These are phyloP conservation scores for Stegodyphus dumicola DNA, from an alignment of 1,140 invertebrate genomes.

Conservation along the genomic window DNA sequence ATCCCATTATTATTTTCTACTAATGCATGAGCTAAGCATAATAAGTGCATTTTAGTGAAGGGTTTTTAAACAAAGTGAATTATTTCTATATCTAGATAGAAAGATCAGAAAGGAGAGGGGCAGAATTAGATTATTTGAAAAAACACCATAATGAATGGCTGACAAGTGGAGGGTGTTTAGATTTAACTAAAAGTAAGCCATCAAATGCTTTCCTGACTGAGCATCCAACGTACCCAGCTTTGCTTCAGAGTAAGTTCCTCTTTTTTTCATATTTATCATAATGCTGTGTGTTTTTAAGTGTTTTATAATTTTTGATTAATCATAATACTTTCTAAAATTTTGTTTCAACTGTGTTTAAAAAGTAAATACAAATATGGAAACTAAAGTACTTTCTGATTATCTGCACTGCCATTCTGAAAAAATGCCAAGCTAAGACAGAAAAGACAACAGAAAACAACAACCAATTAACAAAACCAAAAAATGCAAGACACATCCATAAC, in stretches of 20 bases:
- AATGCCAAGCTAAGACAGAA: too few species aligned
- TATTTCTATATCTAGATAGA: conserved; percentile 70
- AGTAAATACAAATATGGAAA: too few species aligned
- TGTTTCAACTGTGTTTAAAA: too few species aligned
- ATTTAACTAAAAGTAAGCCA: conserved; percentile 64
- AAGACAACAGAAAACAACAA: too few species aligned
- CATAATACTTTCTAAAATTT: neutral
- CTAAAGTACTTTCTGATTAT: too few species aligned
- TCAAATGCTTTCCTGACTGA: conserved; percentile 74
- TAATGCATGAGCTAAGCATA: too few species aligned
- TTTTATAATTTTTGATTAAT: conserved; percentile 3
- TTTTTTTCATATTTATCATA: conserved; percentile 12
- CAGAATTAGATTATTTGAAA: conserved; percentile 90
- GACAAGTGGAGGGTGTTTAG: conserved; percentile 69
- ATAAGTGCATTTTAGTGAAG: too few species aligned
- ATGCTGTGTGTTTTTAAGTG: conserved; percentile 6
- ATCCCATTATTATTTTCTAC: too few species aligned
- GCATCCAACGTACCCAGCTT: conserved; percentile 79
- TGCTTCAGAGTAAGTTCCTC: conserved; percentile 71
- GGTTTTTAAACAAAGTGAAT: neutral
- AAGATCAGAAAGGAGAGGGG: conserved; percentile 79
- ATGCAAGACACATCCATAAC: too few species aligned
- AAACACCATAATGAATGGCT: conserved; percentile 81
- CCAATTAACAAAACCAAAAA: too few species aligned
- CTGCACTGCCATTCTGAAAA: too few species aligned